phyloP scores from a whole-genome alignment of 2,888 invertebrate species.

The Megalurothrips usitatus region DNA sequence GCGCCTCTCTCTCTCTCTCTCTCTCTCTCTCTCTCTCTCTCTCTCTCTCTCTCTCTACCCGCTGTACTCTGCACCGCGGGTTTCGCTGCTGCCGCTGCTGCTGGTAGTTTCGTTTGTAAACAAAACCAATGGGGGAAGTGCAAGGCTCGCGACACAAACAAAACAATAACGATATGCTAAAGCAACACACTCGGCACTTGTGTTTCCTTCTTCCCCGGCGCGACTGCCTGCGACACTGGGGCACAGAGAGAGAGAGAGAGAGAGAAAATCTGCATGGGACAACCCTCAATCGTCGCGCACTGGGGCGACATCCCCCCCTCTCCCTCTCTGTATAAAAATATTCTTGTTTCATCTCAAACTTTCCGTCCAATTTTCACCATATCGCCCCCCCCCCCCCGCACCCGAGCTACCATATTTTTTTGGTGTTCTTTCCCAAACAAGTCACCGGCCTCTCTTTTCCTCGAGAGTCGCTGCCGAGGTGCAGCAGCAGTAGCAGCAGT shows the following conservation, averaged over 20 bases:
- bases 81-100: not conserved
- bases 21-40: constrained; percentile 28
- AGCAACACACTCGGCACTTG: not conserved
- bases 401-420: no score
- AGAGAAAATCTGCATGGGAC: no score
- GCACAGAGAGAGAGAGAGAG: no score
- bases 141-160: not conserved
- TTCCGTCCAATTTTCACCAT: no score
- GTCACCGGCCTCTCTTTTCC: no score
- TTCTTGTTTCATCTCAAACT: not conserved
- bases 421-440: no score
- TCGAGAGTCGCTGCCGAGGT: no score
- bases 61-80: not conserved
- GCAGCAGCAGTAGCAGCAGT: no score
- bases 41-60: constrained; percentile 28
- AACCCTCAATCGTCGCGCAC: no score
- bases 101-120: constrained; percentile 3
- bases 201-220: not conserved
- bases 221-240: no score
- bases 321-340: not conserved
- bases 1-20: constrained; percentile 22
- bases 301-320: no score
- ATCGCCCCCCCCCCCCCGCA: no score
- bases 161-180: not conserved
- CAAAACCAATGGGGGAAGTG: not conserved